Evolutionary conservation across 2,113 vertebrate species (phyloP).

Genomic region (Gymnorhina tibicen): DNA sequence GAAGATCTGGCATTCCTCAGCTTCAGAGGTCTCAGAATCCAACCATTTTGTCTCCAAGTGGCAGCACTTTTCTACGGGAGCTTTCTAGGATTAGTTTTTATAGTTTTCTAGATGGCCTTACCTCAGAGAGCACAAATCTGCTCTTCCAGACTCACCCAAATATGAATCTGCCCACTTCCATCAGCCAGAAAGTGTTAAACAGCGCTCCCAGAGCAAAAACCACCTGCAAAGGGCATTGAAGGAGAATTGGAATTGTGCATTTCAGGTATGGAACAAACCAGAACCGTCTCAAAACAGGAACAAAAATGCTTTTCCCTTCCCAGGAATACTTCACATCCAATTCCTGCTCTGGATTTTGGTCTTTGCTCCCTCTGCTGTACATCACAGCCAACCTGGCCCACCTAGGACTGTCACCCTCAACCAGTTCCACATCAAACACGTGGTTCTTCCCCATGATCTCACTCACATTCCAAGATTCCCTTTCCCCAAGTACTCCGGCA

Average conservation of each 20-base stretch:
- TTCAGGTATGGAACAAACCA: neutral
- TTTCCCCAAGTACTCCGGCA: fast-evolving
- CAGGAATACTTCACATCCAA: neutral
- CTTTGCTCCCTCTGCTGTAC: neutral
- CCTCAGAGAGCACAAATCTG: neutral
- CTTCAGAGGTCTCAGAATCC: neutral
- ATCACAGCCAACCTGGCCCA: neutral
- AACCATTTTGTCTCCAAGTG: fast-evolving
- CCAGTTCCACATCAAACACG: neutral
- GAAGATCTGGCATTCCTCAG: neutral
- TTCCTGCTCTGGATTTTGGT: neutral
- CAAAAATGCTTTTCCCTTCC: neutral
- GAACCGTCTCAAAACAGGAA: neutral
- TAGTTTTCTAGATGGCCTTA: fast-evolving
- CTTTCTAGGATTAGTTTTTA: neutral
- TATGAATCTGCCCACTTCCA: conserved; percentile 89
- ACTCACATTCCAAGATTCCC: neutral
- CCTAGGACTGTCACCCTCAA: neutral
- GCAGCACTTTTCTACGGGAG: neutral
- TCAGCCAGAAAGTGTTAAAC: conserved; percentile 86
- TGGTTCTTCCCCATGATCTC: neutral
- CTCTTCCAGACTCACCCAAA: conserved; percentile 87
- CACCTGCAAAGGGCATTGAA: conserved; percentile 67
- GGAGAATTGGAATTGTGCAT: fast-evolving
- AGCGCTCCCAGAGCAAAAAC: conserved; percentile 89